Conservation (phyloP, 2,797 vertebrate genomes). For the Meda fulgida region DNA sequence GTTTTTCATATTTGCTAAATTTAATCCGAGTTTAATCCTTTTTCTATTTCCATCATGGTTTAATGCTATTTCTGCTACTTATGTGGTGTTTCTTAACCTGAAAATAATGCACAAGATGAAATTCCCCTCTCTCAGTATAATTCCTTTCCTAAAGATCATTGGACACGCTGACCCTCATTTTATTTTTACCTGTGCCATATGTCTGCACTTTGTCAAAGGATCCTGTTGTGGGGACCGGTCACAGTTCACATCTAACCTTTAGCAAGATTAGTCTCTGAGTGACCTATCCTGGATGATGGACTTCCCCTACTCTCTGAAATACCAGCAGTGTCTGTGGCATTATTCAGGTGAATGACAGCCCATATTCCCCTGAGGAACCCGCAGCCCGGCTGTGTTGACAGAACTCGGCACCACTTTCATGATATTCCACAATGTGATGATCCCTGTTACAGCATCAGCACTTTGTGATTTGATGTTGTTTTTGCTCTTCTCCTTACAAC, state of each 20-base stretch:
- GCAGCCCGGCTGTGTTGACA: conserved; percentile 63
- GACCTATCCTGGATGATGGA: conserved; percentile 74
- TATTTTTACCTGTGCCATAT: conserved; percentile 53
- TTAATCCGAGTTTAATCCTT: background rate
- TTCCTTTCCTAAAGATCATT: conserved; percentile 48
- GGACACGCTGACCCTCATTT: conserved; percentile 55
- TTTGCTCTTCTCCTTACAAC: conserved; percentile 41
- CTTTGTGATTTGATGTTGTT: conserved; percentile 67
- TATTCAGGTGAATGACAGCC: conserved; percentile 76
- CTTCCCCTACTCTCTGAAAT: conserved; percentile 70
- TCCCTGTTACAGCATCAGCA: conserved; percentile 71
- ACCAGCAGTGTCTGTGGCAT: conserved; percentile 68
- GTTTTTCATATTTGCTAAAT: background rate
- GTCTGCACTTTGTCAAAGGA: conserved; percentile 64
- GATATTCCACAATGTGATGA: conserved; percentile 69
- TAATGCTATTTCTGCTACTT: background rate
- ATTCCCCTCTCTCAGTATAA: conserved; percentile 23
- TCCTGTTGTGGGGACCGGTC: conserved; percentile 60
- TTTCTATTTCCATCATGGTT: background rate
- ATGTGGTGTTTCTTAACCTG: background rate
- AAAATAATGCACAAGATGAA: background rate
- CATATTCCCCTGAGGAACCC: conserved; percentile 65
- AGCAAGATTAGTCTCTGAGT: conserved; percentile 71
- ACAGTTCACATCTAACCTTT: conserved; percentile 67
- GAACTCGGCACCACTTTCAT: conserved; percentile 69